Conservation (phyloP, 2,113 vertebrate genomes). For the Acrocephalus arundinaceus region DNA sequence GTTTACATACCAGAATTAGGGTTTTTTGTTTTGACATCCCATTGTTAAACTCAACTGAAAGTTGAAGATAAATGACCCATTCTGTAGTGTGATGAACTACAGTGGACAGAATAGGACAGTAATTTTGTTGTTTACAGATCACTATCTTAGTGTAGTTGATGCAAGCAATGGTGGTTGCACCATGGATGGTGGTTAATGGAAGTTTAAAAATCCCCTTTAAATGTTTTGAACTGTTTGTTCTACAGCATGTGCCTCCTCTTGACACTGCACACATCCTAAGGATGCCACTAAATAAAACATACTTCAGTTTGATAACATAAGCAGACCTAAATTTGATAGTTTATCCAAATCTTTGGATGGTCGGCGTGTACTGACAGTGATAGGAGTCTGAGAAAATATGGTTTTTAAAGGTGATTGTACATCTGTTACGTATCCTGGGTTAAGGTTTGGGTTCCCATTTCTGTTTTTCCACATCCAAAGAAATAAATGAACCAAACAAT, state of each 20-base stretch:
- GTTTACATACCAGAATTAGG: background rate
- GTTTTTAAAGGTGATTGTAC: background rate
- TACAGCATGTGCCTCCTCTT: background rate
- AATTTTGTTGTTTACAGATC: background rate
- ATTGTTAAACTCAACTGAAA: background rate
- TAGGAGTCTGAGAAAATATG: background rate
- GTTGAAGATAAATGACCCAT: background rate
- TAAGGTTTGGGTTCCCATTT: background rate
- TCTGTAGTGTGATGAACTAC: background rate
- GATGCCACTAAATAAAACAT: background rate
- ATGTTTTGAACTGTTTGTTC: background rate
- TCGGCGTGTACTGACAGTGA: background rate
- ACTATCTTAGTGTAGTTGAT: background rate
- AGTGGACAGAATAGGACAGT: background rate
- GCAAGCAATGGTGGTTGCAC: background rate
- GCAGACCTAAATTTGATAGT: background rate
- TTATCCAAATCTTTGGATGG: background rate
- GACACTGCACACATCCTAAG: background rate
- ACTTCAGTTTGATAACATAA: background rate
- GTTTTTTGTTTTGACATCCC: background rate
- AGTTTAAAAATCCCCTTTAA: background rate
- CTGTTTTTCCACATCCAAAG: background rate
- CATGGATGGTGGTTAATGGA: background rate
- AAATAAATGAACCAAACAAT: background rate
- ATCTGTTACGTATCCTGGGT: background rate